Percentiles rank a stretch among this genome's conserved stretches.
Conservation (phyloP, 2,888 invertebrate species). For the Euproctis similis region DNA sequence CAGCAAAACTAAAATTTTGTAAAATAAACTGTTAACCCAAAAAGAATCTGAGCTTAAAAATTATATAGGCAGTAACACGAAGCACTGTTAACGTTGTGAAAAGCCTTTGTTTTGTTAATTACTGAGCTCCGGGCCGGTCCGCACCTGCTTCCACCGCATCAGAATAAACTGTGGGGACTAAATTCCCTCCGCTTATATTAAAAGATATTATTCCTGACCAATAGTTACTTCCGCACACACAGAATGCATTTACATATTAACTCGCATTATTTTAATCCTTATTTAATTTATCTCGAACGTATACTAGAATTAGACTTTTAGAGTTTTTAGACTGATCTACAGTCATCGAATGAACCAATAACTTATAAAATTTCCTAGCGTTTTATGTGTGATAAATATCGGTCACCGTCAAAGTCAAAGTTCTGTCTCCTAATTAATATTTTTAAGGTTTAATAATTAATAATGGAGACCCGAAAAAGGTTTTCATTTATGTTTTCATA, state of each 20-base stretch:
- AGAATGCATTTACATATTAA: slow-evolving; percentile 34
- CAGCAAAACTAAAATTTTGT: too few species aligned
- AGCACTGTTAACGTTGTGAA: slow-evolving; percentile 54
- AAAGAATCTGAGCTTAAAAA: slow-evolving; percentile 37
- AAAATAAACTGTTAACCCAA: too few species aligned
- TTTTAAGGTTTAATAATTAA: too few species aligned
- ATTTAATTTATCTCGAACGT: slow-evolving; percentile 9
- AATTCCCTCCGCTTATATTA: slow-evolving; percentile 57
- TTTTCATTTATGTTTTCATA: too few species aligned
- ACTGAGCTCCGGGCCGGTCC: slow-evolving; percentile 46
- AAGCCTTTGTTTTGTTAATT: slow-evolving; percentile 67
- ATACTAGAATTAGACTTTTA: too few species aligned
- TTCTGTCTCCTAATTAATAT: too few species aligned
- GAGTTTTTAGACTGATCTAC: too few species aligned
- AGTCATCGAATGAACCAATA: too few species aligned
- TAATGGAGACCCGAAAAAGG: too few species aligned
- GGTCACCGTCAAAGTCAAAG: too few species aligned
- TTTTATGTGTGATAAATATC: too few species aligned
- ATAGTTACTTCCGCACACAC: slow-evolving; percentile 35
- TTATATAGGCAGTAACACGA: slow-evolving; percentile 49
- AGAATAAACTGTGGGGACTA: slow-evolving; percentile 52
- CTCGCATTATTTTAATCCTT: slow-evolving; percentile 30
- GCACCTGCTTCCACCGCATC: slow-evolving; percentile 57
- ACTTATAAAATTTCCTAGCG: too few species aligned
- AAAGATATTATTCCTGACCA: slow-evolving; percentile 51